Evolutionary conservation across 2,888 invertebrate genomes (phyloP).

Genomic region (Ormyrus thymus): DNA sequence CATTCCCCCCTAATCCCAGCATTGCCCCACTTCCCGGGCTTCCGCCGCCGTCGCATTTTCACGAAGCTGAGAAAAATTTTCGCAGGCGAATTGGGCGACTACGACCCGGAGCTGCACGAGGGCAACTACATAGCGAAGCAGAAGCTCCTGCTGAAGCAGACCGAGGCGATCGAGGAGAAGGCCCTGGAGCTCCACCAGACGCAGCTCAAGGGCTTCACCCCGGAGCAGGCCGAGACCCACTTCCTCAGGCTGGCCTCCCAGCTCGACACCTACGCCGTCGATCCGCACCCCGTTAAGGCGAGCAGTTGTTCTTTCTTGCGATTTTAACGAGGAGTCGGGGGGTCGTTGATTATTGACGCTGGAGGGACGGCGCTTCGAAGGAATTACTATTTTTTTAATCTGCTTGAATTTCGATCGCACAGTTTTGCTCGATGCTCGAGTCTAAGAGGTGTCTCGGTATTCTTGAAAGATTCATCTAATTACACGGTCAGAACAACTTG

Average conservation of each 20-base stretch:
- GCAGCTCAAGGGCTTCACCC: conserved; percentile 89
- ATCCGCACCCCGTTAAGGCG: conserved; percentile 98
- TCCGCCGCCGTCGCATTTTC: too few relatives aligned
- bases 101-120: conserved; percentile 90
- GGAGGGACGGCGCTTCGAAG: too few relatives aligned
- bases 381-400: too few relatives aligned
- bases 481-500: too few relatives aligned
- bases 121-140: conserved; percentile 94
- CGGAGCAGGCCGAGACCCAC: conserved; percentile 90
- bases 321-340: too few relatives aligned
- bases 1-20: too few relatives aligned
- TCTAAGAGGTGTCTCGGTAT: background rate
- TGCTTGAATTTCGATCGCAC: too few relatives aligned
- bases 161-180: conserved; percentile 92
- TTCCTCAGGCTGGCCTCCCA: conserved; percentile 94
- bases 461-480: background rate
- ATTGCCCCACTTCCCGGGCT: too few relatives aligned
- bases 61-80: background rate
- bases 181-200: conserved; percentile 94
- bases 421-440: background rate
- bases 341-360: too few relatives aligned
- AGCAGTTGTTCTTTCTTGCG: conserved; percentile 6
- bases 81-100: conserved; percentile 95
- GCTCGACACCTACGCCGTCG: conserved; percentile 97
- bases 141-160: conserved; percentile 94